Evolutionary conservation across 2,888 invertebrate genomes (phyloP).

Genomic region (Sphinx pinastri): DNA sequence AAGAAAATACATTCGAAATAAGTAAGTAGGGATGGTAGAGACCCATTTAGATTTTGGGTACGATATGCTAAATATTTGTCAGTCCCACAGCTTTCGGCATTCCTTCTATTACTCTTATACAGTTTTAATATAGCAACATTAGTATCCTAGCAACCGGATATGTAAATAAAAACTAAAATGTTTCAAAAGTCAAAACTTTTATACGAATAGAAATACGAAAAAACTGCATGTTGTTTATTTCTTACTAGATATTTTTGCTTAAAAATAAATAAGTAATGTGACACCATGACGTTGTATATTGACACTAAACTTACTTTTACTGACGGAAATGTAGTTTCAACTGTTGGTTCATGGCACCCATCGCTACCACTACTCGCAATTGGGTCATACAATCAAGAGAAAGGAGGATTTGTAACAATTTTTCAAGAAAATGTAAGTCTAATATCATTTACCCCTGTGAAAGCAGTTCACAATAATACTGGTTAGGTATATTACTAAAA

Average conservation of each 20-base stretch:
- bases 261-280: neutral
- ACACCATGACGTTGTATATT: constrained; percentile 90
- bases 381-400: constrained; percentile 93
- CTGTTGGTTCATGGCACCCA: constrained; percentile 93
- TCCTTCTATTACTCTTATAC: too few species aligned
- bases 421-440: constrained; percentile 92
- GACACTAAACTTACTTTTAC: constrained; percentile 92
- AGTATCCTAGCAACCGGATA: constrained; percentile 15
- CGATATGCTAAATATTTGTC: too few species aligned
- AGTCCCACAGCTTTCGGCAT: too few species aligned
- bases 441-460: neutral
- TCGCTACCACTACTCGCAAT: constrained; percentile 92
- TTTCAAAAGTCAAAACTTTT: neutral
- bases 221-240: too few species aligned
- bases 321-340: constrained; percentile 90
- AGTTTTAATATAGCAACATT: neutral
- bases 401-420: constrained; percentile 94
- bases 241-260: too few species aligned
- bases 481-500: neutral
- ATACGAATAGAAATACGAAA: too few species aligned
- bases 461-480: neutral
- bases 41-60: too few species aligned
- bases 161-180: neutral
- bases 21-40: too few species aligned
- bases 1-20: too few species aligned